These are phyloP conservation scores for Heliconius erato DNA, from an alignment of 2,888 invertebrate species.

Conservation along the genomic window DNA sequence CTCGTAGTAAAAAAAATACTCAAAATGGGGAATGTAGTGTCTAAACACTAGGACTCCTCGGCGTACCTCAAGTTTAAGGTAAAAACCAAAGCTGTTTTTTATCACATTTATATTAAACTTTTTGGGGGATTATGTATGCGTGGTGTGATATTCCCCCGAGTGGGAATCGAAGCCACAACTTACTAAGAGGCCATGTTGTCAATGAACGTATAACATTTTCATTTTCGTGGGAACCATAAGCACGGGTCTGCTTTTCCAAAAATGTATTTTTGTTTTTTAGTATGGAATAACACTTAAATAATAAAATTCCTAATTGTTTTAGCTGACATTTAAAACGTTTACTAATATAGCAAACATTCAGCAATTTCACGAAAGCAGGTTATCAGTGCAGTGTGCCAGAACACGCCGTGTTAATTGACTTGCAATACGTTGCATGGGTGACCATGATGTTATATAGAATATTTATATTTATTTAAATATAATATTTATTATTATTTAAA, in stretches of 20 bases:
- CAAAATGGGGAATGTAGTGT: neutral
- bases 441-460: slow-evolving; percentile 5
- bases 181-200: no score
- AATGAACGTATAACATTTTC: no score
- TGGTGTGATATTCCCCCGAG: no score
- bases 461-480: neutral
- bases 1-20: no score
- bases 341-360: slow-evolving; percentile 30
- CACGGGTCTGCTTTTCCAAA: neutral
- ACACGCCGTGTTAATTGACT: slow-evolving; percentile 55
- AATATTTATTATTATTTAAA: no score
- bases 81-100: neutral
- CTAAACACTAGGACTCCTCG: neutral
- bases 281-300: neutral
- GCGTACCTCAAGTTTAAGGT: neutral
- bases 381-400: slow-evolving; percentile 58
- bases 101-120: neutral
- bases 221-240: neutral
- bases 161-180: no score
- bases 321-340: slow-evolving; percentile 10
- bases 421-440: slow-evolving; percentile 42
- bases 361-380: slow-evolving; percentile 57
- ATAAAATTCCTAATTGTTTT: neutral
- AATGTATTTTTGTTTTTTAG: neutral
- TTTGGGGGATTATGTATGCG: no score